These are phyloP conservation scores for Botia almorhae DNA, from an alignment of 2,797 vertebrate genomes.

Conservation along the genomic window DNA sequence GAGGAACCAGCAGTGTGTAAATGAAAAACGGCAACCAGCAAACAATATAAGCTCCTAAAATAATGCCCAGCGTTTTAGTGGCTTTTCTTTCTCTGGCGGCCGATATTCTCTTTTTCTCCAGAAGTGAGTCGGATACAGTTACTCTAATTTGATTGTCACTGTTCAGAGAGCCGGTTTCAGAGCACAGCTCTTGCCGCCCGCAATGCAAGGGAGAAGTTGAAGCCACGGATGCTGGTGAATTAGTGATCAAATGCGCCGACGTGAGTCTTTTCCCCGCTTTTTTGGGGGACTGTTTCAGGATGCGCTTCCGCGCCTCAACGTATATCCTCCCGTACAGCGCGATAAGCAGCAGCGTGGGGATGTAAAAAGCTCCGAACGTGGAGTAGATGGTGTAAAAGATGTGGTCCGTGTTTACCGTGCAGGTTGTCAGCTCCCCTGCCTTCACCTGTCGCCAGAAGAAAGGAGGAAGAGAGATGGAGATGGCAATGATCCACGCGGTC, in stretches of 20 bases:
- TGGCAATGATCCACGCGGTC: no score
- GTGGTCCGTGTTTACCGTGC: no score
- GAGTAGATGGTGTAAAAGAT: no score
- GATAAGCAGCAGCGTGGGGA: no score
- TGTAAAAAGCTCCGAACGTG: no score
- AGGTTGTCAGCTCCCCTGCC: no score
- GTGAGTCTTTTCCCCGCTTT: conserved; percentile 91
- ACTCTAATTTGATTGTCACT: conserved; percentile 69
- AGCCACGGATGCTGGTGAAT: conserved; percentile 88
- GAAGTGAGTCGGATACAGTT: conserved; percentile 90
- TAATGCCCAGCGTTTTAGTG: conserved; percentile 96
- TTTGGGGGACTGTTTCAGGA: conserved; percentile 92
- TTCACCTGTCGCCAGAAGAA: no score
- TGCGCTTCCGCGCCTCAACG: conserved; percentile 91
- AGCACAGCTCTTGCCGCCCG: conserved; percentile 81
- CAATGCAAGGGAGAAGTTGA: conserved; percentile 84
- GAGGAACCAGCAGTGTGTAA: conserved; percentile 66
- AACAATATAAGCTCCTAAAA: conserved; percentile 96
- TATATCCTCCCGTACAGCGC: conserved; percentile 93
- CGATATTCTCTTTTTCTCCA: conserved; percentile 96
- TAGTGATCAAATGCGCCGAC: conserved; percentile 87
- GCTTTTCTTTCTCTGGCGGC: conserved; percentile 95
- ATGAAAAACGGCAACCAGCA: conserved; percentile 99
- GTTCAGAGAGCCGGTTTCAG: conserved; percentile 86
- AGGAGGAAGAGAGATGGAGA: no score